Base-by-base conservation (phyloP, 2,113 vertebrate genomes). In the Oxyura jamaicensis region DNA sequence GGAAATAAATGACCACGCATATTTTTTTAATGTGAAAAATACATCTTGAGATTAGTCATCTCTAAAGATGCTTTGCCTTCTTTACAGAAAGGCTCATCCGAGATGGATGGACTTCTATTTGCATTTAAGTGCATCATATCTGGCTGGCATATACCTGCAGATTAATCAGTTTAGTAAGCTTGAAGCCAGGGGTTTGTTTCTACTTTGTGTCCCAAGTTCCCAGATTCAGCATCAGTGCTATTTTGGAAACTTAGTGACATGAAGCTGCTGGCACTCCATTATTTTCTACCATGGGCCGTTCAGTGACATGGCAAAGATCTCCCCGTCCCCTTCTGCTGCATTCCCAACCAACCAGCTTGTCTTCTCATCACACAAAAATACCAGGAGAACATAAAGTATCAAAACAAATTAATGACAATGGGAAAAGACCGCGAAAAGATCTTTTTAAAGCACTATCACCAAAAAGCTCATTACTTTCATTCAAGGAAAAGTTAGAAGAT, bases 171-270 rank as follows among this genome's bases (percentile, higher is more conserved):
- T 72, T 52, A 86, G 13, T 31, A 83, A 94, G 66, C 67, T 10
- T 18, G 75, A 95, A 94, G 69, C 56, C 82, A 96, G 66, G 72
- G 77, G 72, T 85, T 94, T 95, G 75, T 94, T 97, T 97, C 86
- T 50, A 93, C 48, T 78, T 89, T 48, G 26, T 55, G 95, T 71
- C 83, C 81, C 73, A 86, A 73, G 79, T 90, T 97, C 94, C 78
- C 91, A 94, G 84, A 96, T 97, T 96, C 89, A 93, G 91, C 73
- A 95, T 36, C 29, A 44, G 35, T 35, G 85, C 85, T 98, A 83
- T 97, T 98, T 97, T 94, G 87, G 95, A 97, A 97, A 74, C 39
- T 77, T 83, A 82, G 63, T 71, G 88, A 91, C 83, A 95, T 92
- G 80, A 87, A 95, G 92, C 79, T 97, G 76, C 93, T 97, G 95